Conservation (phyloP, 1,140 invertebrate genomes). For the Aphaenogaster floridana region DNA sequence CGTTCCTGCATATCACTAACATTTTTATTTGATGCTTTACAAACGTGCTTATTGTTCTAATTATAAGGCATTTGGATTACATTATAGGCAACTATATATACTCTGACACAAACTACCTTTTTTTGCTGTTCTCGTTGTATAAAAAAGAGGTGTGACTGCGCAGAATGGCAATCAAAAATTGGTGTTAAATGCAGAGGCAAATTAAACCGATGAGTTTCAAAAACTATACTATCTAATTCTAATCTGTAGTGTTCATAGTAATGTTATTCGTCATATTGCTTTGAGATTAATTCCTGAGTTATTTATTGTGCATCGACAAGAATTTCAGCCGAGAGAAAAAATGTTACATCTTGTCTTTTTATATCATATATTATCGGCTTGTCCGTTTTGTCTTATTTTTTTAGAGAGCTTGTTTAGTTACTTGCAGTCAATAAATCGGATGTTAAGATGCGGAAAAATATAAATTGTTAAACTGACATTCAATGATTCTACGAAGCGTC, state of each 20-base stretch:
- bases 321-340: background rate
- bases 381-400: background rate
- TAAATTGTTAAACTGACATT: slow-evolving; percentile 1
- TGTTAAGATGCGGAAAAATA: background rate
- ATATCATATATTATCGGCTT: background rate
- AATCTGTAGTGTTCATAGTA: background rate
- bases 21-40: slow-evolving; percentile 65
- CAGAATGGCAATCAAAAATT: background rate
- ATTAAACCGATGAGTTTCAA: background rate
- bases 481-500: background rate
- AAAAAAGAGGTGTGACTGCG: background rate
- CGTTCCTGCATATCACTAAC: background rate
- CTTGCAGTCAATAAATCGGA: background rate
- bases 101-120: background rate
- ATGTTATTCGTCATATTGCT: background rate
- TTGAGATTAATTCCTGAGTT: slow-evolving; percentile 18
- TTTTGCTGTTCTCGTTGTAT: background rate
- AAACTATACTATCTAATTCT: background rate
- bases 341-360: background rate
- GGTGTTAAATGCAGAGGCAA: background rate
- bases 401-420: background rate
- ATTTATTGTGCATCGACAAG: background rate
- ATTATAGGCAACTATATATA: slow-evolving; percentile 61
- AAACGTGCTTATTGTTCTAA: slow-evolving; percentile 72
- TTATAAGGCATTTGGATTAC: slow-evolving; percentile 71